Percentiles rank a stretch among this genome's conserved stretches.
These are phyloP conservation scores for Pecten maximus DNA, from an alignment of 2,888 invertebrate species.

Conservation along the genomic window DNA sequence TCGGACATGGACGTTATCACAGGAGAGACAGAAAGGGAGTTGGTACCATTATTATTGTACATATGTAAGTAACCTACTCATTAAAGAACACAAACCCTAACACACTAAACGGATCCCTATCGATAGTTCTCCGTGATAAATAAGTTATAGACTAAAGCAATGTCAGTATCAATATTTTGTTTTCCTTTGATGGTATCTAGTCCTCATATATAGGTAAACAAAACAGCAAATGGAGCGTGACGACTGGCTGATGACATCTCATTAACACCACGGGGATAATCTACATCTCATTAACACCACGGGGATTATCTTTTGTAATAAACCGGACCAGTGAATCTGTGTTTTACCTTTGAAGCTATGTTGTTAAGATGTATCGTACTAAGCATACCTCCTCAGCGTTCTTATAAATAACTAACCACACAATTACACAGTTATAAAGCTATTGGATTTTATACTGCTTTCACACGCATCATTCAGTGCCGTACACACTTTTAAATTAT, in stretches of 20 bases:
- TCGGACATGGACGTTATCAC: no score
- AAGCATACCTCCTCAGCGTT: not conserved
- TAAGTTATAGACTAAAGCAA: not conserved
- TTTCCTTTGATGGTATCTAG: not conserved
- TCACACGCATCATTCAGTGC: not conserved
- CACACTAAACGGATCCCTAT: not conserved
- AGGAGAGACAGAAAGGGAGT: no score
- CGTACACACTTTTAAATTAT: not conserved
- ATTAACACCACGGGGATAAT: not conserved
- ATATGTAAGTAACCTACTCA: no score
- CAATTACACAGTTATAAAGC: not conserved
- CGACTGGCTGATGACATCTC: not conserved
- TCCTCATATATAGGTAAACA: not conserved
- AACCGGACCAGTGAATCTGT: not conserved
- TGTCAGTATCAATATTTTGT: not conserved
- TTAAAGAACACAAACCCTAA: no score
- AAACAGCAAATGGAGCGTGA: not conserved
- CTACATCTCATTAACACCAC: not conserved
- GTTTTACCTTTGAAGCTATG: not conserved
- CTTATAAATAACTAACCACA: not conserved
- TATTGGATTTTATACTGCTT: not conserved
- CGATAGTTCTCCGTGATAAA: not conserved
- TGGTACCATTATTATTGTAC: no score
- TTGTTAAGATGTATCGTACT: not conserved
- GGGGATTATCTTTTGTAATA: not conserved